phyloP scores from a whole-genome alignment of 2,888 invertebrate species.

The Rhagium mordax region DNA sequence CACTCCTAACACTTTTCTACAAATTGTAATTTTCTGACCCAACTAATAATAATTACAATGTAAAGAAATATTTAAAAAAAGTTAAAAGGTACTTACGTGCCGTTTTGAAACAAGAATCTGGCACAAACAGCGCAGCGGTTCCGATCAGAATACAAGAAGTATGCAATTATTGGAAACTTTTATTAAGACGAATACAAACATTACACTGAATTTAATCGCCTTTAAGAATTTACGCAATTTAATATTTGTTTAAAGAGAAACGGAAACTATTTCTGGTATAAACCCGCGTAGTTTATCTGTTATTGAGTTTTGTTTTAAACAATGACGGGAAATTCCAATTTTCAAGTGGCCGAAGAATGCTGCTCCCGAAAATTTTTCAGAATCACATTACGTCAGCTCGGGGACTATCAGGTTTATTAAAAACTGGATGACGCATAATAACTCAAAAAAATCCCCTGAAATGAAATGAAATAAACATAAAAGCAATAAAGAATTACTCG shows the following conservation, averaged over 20 bases:
- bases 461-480: background rate
- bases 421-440: background rate
- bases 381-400: background rate
- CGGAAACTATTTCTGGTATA: background rate
- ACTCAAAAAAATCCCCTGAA: background rate
- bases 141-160: background rate
- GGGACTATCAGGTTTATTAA: background rate
- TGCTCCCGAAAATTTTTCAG: background rate
- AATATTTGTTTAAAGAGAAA: conserved; percentile 4
- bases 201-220: background rate
- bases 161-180: background rate
- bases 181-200: background rate
- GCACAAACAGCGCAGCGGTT: background rate
- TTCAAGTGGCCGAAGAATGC: background rate
- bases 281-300: background rate
- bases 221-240: background rate
- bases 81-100: background rate
- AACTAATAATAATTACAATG: too few species aligned
- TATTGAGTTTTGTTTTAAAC: background rate
- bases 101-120: background rate
- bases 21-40: too few species aligned
- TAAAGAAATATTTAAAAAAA: background rate
- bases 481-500: too few species aligned
- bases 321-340: conserved; percentile 1
- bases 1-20: too few species aligned